phyloP scores from a whole-genome alignment of 2,888 invertebrate genomes.

The Synanthedon formicaeformis region DNA sequence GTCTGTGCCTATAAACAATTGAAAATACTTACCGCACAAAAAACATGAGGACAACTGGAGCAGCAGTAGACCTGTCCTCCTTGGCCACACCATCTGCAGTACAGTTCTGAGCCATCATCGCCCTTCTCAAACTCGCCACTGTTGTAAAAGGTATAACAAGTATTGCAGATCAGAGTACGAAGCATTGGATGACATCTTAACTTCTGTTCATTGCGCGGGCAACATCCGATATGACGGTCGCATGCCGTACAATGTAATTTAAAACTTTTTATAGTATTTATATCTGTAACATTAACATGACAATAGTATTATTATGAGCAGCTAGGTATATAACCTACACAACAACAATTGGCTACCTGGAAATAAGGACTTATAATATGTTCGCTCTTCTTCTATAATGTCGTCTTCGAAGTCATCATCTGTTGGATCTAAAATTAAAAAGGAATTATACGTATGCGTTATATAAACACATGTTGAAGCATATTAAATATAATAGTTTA shows the following conservation, averaged over 20 bases:
- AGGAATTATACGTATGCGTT: no score
- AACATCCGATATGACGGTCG: constrained; percentile 80
- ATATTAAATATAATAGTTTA: constrained; percentile 10
- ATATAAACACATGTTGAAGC: no score
- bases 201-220: constrained; percentile 72
- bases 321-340: not conserved
- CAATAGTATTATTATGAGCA: not conserved
- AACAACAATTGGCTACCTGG: constrained; percentile 29
- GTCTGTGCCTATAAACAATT: no score
- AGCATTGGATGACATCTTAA: constrained; percentile 81
- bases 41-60: constrained; percentile 79
- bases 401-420: constrained; percentile 66
- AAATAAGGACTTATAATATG: constrained; percentile 62
- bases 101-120: constrained; percentile 85
- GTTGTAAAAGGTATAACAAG: constrained; percentile 82
- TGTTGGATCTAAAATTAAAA: constrained; percentile 38
- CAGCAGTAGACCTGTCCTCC: constrained; percentile 85
- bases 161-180: constrained; percentile 77
- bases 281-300: constrained; percentile 49
- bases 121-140: constrained; percentile 87
- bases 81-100: constrained; percentile 88
- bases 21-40: constrained; percentile 70
- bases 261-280: constrained; percentile 69
- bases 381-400: constrained; percentile 63
- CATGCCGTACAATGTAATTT: constrained; percentile 82